Percentiles rank a stretch among this genome's conserved stretches.
These are phyloP conservation scores for Parazoanthus swiftii DNA, from an alignment of 92 coral and sea anemone species.

Conservation along the genomic window DNA sequence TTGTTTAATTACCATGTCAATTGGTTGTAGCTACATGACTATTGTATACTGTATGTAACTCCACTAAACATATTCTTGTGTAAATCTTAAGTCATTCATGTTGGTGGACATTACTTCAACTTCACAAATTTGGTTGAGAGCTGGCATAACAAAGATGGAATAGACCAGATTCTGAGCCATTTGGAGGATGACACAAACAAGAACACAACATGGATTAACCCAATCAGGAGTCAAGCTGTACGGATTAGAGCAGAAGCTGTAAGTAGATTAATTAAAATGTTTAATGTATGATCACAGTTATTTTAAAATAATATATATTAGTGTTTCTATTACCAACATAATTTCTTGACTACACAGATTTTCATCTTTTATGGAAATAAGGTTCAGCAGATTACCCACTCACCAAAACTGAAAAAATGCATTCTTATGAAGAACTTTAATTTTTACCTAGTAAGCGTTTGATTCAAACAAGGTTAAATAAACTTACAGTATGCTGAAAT, in stretches of 20 bases:
- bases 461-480: no score
- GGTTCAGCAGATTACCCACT: no score
- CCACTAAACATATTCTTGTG: no score
- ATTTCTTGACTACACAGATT: no score
- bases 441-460: no score
- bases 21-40: neutral
- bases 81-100: constrained; percentile 61
- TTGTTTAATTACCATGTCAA: neutral
- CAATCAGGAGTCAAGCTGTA: constrained; percentile 66
- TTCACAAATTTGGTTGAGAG: constrained; percentile 72
- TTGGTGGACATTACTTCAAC: constrained; percentile 82
- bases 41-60: neutral
- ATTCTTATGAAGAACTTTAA: no score
- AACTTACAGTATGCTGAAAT: no score
- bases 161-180: constrained; percentile 4
- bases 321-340: no score
- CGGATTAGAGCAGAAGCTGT: constrained; percentile 32
- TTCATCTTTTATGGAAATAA: no score
- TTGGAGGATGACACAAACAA: constrained; percentile 26
- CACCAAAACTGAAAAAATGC: no score
- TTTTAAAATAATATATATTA: no score
- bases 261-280: neutral
- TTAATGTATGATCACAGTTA: no score
- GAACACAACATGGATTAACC: constrained; percentile 66
- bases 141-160: constrained; percentile 25